Evolutionary conservation across 2,113 vertebrate species (phyloP).

Genomic region (Gila orcuttii): DNA sequence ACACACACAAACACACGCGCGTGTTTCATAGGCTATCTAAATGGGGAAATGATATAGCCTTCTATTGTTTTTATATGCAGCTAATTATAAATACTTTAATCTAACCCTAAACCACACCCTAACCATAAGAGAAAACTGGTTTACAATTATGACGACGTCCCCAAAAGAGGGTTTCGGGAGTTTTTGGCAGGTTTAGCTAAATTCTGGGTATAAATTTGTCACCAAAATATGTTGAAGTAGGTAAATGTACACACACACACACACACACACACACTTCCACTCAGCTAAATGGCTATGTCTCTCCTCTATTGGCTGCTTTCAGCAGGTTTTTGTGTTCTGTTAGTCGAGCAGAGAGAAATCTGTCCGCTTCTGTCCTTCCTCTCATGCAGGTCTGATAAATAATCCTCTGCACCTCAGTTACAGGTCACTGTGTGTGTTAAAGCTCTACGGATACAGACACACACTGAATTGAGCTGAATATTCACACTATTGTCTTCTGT

Average conservation of each 20-base stretch:
- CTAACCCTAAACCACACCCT: too few species aligned
- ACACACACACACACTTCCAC: conserved; percentile 2
- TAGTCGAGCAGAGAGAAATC: conserved; percentile 26
- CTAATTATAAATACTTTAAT: too few species aligned
- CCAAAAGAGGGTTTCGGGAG: too few species aligned
- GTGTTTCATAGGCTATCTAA: conserved; percentile 6
- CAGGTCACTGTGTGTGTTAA: conserved; percentile 8
- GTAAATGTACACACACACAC: too few species aligned
- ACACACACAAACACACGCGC: conserved; percentile 29
- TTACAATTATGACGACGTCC: too few species aligned
- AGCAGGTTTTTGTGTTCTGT: conserved; percentile 5
- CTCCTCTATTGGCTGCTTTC: not conserved
- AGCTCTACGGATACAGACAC: not conserved
- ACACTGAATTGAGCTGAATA: not conserved
- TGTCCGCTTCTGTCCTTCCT: not conserved
- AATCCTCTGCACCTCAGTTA: not conserved
- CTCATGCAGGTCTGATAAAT: conserved; percentile 19
- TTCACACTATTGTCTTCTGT: not conserved
- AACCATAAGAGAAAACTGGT: too few species aligned
- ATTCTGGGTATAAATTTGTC: too few species aligned
- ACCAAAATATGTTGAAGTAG: too few species aligned
- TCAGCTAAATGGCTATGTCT: not conserved
- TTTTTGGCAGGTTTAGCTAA: too few species aligned
- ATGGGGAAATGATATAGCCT: too few species aligned
- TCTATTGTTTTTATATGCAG: too few species aligned